These are phyloP conservation scores for Mohoua ochrocephala DNA, from an alignment of 2,113 vertebrate species.

Conservation along the genomic window DNA sequence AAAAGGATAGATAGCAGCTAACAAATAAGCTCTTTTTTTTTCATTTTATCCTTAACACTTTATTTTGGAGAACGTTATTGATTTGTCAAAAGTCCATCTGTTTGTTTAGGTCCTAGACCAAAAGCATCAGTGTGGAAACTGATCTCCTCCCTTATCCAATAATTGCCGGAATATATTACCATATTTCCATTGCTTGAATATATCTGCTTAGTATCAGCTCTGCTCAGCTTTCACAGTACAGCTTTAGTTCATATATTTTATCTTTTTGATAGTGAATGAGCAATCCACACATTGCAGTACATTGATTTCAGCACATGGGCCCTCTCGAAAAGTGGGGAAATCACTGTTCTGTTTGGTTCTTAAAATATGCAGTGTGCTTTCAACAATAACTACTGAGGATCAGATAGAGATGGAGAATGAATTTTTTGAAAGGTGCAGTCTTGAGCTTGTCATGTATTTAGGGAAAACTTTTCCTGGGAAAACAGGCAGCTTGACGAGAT, in stretches of 20 bases:
- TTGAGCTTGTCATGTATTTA: slow-evolving; percentile 67
- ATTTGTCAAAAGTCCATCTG: slow-evolving; percentile 66
- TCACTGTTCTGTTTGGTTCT: slow-evolving; percentile 63
- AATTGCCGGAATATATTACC: slow-evolving; percentile 58
- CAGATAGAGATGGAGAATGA: slow-evolving; percentile 62
- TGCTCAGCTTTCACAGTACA: slow-evolving; percentile 59
- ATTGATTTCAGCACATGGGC: slow-evolving; percentile 61
- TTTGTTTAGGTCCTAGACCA: slow-evolving; percentile 58
- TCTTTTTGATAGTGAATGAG: slow-evolving; percentile 60
- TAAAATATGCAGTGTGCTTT: slow-evolving; percentile 67
- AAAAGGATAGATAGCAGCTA: not conserved
- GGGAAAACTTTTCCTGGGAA: slow-evolving; percentile 62
- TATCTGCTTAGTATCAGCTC: slow-evolving; percentile 58
- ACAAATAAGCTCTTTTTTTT: slow-evolving; percentile 9
- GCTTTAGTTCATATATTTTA: slow-evolving; percentile 62
- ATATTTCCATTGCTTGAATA: slow-evolving; percentile 54
- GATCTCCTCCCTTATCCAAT: slow-evolving; percentile 47
- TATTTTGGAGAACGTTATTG: slow-evolving; percentile 50
- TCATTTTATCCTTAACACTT: slow-evolving; percentile 44
- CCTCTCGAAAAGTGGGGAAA: slow-evolving; percentile 60
- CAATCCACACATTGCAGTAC: slow-evolving; percentile 62
- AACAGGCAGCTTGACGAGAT: slow-evolving; percentile 59
- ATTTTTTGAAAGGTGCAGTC: slow-evolving; percentile 67
- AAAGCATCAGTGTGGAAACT: slow-evolving; percentile 53
- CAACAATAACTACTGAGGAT: slow-evolving; percentile 65